Evolutionary conservation across 2,888 invertebrate genomes (phyloP), one percentile per base, ranked within the genome.

Genomic region (Bimastos eiseni): DNA sequence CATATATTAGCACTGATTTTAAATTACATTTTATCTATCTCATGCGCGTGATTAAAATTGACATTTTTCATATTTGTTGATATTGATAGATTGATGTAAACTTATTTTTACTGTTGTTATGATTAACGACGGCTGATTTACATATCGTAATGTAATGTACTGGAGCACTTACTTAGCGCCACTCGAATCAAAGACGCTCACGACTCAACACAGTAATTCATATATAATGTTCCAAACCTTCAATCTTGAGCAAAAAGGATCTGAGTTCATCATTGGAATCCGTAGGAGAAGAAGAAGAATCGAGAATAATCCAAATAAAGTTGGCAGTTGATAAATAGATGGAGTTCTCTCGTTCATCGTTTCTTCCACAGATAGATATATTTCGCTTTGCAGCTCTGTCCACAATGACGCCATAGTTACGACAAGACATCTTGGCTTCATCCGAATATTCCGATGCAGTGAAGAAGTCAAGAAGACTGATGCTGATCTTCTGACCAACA

Each of bases 381-480:
- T 86, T 86, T 34, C 86, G 17, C 37, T 86, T 86, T 19, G 36
- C 86, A 21, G 34, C 86, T 86, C 34, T 86, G 37, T 86, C 86
- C 21, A 86, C 86, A 21, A 86, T 86, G 34, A 37, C 24, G 37
- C 86, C 86, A 37, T 86, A 86, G 86, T 37, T 86, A 8, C 37
- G 34, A 8, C 86, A 86, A 4, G 37, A 37, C 34, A 24, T 34
- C 37, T 6, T 86, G 15, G 34, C n/a, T 5, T 11, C 8, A 4
- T 86, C 34, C 24, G 34, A 36, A 0, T 34, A 36, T 24, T 36
- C 86, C 36, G 19, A 36, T 33, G 36, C 86, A 37, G 34, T 86
- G 86, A 86, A 86, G 86, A 86, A 86, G 86, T 86, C 86, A 86
- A 89, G 33, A 41, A 89, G 89, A 21, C 41, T 89, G 44, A 89